phyloP scores from a whole-genome alignment of 2,888 invertebrate species.

The Cyclophora albipunctata region DNA sequence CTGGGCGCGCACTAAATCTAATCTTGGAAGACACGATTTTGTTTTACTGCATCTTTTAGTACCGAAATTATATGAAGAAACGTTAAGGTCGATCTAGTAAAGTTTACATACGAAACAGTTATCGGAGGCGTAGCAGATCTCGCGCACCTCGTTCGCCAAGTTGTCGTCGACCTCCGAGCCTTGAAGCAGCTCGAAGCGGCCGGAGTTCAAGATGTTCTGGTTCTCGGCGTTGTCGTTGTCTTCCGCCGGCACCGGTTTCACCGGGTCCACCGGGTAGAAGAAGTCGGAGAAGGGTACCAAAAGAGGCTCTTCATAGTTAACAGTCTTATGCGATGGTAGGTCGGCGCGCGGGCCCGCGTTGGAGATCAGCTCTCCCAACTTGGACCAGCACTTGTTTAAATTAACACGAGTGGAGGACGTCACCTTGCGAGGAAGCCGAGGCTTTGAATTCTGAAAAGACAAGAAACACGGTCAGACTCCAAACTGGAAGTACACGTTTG shows the following conservation, averaged over 20 bases:
- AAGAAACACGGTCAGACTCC: slow-evolving; percentile 20
- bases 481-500: slow-evolving; percentile 8
- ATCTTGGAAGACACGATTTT: slow-evolving; percentile 72
- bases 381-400: slow-evolving; percentile 79
- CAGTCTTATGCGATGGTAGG: slow-evolving; percentile 69
- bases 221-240: slow-evolving; percentile 65
- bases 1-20: slow-evolving; percentile 57
- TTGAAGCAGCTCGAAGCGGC: slow-evolving; percentile 56
- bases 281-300: slow-evolving; percentile 57
- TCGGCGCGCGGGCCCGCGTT: slow-evolving; percentile 58
- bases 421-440: slow-evolving; percentile 74
- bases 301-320: slow-evolving; percentile 58
- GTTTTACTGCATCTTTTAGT: slow-evolving; percentile 64
- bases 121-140: slow-evolving; percentile 66
- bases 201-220: slow-evolving; percentile 58
- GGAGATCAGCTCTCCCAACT: slow-evolving; percentile 75
- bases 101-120: slow-evolving; percentile 67
- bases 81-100: slow-evolving; percentile 36
- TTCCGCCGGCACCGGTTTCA: slow-evolving; percentile 57
- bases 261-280: slow-evolving; percentile 59
- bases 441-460: slow-evolving; percentile 72
- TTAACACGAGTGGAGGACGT: slow-evolving; percentile 76
- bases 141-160: slow-evolving; percentile 74
- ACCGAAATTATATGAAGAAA: slow-evolving; percentile 27
- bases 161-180: slow-evolving; percentile 72